Evolutionary conservation across 2,888 invertebrate species (phyloP), one percentile per base, ranked within the genome.

Genomic region (Lasioglossum morio): DNA sequence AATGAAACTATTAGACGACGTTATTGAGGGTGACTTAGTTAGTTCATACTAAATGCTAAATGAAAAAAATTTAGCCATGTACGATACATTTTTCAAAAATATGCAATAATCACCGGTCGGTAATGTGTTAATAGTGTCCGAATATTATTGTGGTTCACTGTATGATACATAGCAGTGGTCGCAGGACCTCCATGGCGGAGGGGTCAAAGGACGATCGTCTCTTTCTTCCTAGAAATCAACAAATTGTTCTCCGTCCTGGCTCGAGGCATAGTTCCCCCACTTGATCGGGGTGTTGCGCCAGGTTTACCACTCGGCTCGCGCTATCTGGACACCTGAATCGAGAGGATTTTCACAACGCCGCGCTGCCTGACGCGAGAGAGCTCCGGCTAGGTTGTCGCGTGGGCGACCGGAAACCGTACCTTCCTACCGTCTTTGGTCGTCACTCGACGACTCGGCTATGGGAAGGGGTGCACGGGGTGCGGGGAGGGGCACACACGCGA

Each of bases 351-450:
- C 93, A 93, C 93, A 93, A 93, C 92, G 87, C 72, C 88, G 87
- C 75, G 87, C 75, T 86, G 86, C 60, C 86, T 87, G 90, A 88
- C 84, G 87, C 85, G 90, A 89, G 91, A 89, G 91, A 88, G 89
- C 91, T 85, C 90, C 82, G 92, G 90, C 93, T 92, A 93, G 93
- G 92, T 91, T 91, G 91, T 91, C 91, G 94, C 92, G 94, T 94
- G 93, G 93, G 94, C 92, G 94, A 94, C 94, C 94, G 94, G 95
- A 96, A 95, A 96, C 95, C 96, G 96, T 96, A 96, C 96, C 96
- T 96, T 96, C 96, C 96, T 96, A 93, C 95, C 93, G 92, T 93
- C 92, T 95, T 93, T 93, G 92, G 93, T 92, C 89, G 89, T 92
- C 91, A 90, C 90, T 87, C 88, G 88, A 87, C 86, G 91, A 77